These are phyloP conservation scores for Pogoniulus pusillus DNA, from an alignment of 2,797 vertebrate species.

Conservation along the genomic window DNA sequence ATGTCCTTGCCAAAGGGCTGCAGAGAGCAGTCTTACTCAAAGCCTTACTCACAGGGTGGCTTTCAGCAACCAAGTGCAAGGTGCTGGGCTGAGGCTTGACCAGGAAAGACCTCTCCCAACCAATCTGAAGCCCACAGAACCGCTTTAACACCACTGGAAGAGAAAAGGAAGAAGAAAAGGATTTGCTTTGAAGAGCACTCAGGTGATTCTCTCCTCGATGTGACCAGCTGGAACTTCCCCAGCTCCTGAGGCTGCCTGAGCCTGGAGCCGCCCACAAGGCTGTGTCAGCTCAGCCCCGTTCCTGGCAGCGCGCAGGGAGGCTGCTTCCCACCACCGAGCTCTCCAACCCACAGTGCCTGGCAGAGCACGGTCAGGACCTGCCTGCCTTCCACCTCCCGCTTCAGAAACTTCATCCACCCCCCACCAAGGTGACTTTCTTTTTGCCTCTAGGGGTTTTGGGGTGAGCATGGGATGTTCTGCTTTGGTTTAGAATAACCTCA, in stretches of 20 bases:
- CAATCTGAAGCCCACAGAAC: background rate
- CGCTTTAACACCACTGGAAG: background rate
- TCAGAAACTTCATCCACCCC: background rate
- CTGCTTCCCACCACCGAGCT: background rate
- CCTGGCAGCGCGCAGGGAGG: background rate
- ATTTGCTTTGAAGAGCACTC: conserved; percentile 48
- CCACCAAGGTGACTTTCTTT: background rate
- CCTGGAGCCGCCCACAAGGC: background rate
- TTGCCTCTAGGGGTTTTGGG: conserved; percentile 16
- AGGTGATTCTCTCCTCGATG: background rate
- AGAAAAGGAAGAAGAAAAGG: background rate
- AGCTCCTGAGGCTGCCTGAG: accelerated
- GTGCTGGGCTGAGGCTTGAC: conserved; percentile 13
- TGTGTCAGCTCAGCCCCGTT: background rate
- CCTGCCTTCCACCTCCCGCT: background rate
- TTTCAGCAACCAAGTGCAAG: background rate
- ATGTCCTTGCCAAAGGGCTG: background rate
- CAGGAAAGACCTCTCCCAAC: background rate
- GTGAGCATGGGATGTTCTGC: conserved; percentile 49
- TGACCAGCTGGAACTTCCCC: background rate
- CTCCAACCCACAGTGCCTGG: conserved; percentile 28
- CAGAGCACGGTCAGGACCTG: conserved; percentile 22
- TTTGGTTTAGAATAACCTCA: conserved; percentile 69
- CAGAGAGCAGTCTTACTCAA: accelerated
- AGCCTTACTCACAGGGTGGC: background rate